These are phyloP conservation scores for Cataglyphis hispanica DNA, from an alignment of 1,140 invertebrate genomes.

Conservation along the genomic window DNA sequence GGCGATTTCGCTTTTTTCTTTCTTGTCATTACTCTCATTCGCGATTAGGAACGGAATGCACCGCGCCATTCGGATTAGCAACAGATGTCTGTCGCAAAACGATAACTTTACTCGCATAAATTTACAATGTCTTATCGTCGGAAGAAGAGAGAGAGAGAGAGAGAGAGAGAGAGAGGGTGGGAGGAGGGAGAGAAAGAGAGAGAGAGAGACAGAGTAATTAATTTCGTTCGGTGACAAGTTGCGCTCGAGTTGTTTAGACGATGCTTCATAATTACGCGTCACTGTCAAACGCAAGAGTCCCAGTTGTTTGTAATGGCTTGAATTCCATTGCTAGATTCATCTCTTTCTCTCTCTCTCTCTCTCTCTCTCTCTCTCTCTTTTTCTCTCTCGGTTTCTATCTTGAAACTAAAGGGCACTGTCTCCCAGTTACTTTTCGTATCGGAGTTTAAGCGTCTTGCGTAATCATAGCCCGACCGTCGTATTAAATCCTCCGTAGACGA, in stretches of 20 bases:
- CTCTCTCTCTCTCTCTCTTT: not conserved
- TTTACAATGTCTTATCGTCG: conserved; percentile 11
- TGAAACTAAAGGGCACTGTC: conserved; percentile 32
- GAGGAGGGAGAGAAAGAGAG: not conserved
- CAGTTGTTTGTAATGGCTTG: conserved; percentile 43
- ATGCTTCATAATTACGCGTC: conserved; percentile 55
- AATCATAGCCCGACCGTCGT: conserved; percentile 48
- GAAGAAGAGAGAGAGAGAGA: not conserved
- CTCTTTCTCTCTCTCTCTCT: not conserved
- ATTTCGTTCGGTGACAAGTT: conserved; percentile 54
- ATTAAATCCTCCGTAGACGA: not conserved
- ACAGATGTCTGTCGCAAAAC: conserved; percentile 49
- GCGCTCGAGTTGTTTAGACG: conserved; percentile 61
- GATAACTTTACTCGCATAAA: conserved; percentile 33
- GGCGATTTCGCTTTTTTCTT: not conserved
- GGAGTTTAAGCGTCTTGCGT: conserved; percentile 61
- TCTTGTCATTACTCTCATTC: not conserved
- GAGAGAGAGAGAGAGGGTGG: conserved; percentile 21
- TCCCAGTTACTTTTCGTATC: conserved; percentile 51
- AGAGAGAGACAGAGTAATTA: conserved; percentile 37
- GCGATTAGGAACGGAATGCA: conserved; percentile 35
- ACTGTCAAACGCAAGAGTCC: conserved; percentile 56
- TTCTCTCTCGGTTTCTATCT: not conserved
- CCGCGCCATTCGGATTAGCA: conserved; percentile 30
- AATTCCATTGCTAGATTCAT: conserved; percentile 37